A percentile compares a stretch with the other conserved stretches of the same genome.
phyloP scores from a whole-genome alignment of 2,888 invertebrate genomes.

The Microplitis deprimator region DNA sequence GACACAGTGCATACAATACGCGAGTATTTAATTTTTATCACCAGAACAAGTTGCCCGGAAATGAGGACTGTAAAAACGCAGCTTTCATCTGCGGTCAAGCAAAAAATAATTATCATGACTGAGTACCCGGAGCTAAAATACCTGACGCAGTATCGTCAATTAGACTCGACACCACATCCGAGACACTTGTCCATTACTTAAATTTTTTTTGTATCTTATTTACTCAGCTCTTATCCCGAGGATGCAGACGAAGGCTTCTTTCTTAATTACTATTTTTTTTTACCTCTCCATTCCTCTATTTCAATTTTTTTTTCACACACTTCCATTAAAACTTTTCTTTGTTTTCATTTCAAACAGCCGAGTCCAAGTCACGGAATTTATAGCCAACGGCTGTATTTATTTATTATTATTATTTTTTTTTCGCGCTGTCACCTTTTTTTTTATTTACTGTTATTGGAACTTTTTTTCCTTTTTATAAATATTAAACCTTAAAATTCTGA shows the following conservation, averaged over 20 bases:
- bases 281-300: neutral
- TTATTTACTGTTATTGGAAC: neutral
- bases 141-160: too few relatives aligned
- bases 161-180: too few relatives aligned
- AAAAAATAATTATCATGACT: too few relatives aligned
- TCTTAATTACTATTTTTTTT: neutral
- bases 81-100: too few relatives aligned
- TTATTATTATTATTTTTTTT: neutral
- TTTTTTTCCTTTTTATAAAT: neutral
- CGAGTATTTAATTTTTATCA: too few relatives aligned
- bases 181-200: too few relatives aligned
- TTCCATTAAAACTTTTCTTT: neutral
- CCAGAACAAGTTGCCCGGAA: too few relatives aligned
- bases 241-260: neutral
- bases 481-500: neutral
- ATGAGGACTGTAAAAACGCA: too few relatives aligned
- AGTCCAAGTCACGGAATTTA: neutral
- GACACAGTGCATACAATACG: too few relatives aligned
- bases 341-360: neutral
- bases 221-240: neutral
- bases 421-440: neutral
- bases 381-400: neutral
- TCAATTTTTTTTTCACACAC: neutral
- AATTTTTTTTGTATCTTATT: neutral
- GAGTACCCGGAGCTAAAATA: too few relatives aligned